These are phyloP conservation scores for Poecilia velifera DNA, from an alignment of 2,797 vertebrate genomes.

Conservation along the genomic window DNA sequence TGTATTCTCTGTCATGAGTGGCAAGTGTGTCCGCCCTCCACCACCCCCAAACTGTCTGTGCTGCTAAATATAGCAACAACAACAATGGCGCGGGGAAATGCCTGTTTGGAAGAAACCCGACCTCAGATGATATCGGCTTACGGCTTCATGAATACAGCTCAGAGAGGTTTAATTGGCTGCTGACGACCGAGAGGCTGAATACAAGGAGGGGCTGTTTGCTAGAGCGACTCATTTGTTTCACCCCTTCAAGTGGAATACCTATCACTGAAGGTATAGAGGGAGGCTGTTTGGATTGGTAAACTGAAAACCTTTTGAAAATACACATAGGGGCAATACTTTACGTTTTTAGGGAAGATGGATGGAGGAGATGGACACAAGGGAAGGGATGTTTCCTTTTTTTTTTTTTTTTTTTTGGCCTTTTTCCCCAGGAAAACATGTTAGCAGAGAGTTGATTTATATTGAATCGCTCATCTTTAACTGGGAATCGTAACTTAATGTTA, in stretches of 20 bases:
- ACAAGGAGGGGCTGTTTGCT: conserved; percentile 18
- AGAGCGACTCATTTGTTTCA: not conserved
- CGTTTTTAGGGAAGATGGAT: not conserved
- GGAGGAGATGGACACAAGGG: too few species aligned
- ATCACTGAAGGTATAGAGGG: conserved; percentile 6
- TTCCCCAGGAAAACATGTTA: too few species aligned
- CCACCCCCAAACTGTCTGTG: conserved; percentile 8
- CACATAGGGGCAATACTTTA: not conserved
- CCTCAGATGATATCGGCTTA: conserved; percentile 70
- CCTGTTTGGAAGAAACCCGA: conserved; percentile 48
- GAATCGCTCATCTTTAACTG: too few species aligned
- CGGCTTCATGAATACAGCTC: conserved; percentile 62
- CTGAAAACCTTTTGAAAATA: not conserved
- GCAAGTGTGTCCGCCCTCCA: conserved; percentile 62
- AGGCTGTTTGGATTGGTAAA: not conserved
- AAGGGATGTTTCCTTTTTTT: too few species aligned
- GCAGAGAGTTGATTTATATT: too few species aligned
- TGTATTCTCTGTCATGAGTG: conserved; percentile 74
- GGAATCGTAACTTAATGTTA: too few species aligned
- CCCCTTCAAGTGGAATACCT: conserved; percentile 9
- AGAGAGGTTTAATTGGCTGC: conserved; percentile 42
- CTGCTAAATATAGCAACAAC: conserved; percentile 79
- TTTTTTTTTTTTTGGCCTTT: too few species aligned
- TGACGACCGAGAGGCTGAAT: conserved; percentile 25
- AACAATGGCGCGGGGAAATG: conserved; percentile 75